These are phyloP conservation scores for Macrobrachium nipponense DNA, from an alignment of 1,140 invertebrate genomes.

Conservation along the genomic window DNA sequence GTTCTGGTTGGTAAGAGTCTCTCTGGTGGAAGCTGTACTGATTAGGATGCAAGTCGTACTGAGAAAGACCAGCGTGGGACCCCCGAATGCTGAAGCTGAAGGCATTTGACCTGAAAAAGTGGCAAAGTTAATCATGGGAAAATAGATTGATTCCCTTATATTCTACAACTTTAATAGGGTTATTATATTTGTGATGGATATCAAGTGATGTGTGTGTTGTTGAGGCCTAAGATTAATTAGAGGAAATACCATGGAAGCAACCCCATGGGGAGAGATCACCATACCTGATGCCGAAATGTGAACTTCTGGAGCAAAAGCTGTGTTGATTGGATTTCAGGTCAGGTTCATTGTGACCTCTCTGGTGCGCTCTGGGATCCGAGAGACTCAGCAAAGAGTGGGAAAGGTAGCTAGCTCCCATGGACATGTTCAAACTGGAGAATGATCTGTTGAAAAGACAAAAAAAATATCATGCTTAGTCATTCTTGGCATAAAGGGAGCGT, in stretches of 20 bases:
- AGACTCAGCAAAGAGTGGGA: slow-evolving; percentile 49
- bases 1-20: slow-evolving; percentile 27
- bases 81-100: slow-evolving; percentile 40
- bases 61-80: slow-evolving; percentile 47
- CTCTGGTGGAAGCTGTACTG: slow-evolving; percentile 43
- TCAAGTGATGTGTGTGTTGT: background rate
- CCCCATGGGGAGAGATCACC: slow-evolving; percentile 3
- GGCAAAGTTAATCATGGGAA: background rate
- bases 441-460: slow-evolving; percentile 35
- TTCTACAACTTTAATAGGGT: background rate
- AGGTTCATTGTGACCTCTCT: slow-evolving; percentile 8
- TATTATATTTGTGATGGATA: background rate
- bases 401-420: slow-evolving; percentile 49
- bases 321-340: slow-evolving; percentile 54
- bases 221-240: background rate
- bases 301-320: slow-evolving; percentile 56
- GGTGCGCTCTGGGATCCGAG: background rate
- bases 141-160: too few relatives aligned
- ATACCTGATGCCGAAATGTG: slow-evolving; percentile 29
- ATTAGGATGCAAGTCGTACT: slow-evolving; percentile 39
- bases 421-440: slow-evolving; percentile 55
- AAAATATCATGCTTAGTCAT: too few relatives aligned
- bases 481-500: too few relatives aligned
- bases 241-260: slow-evolving; percentile 26
- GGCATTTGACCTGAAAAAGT: slow-evolving; percentile 42